A percentile compares a stretch with the other conserved stretches of the same genome.
Evolutionary conservation across 2,113 vertebrate genomes (phyloP).

Genomic region (Rhinopomastus cyanomelas): DNA sequence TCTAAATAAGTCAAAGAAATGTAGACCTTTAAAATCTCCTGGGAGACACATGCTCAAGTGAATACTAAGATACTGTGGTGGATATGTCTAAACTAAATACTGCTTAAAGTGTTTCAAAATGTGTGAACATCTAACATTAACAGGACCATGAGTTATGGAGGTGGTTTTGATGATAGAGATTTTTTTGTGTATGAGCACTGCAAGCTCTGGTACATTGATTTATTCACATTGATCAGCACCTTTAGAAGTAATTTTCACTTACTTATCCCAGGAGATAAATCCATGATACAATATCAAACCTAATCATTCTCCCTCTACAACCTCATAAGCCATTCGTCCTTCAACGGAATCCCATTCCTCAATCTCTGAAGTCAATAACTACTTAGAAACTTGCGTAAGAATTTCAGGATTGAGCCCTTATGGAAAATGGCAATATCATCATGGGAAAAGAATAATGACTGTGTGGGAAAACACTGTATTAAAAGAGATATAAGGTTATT

Average conservation of each 20-base stretch:
- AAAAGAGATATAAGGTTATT: neutral
- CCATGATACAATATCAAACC: neutral
- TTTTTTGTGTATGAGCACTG: neutral
- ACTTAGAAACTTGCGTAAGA: neutral
- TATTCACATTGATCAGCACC: neutral
- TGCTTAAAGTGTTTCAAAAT: neutral
- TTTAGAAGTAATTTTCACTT: slow-evolving; percentile 38
- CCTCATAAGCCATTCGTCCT: neutral
- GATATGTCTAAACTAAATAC: neutral
- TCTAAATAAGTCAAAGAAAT: neutral
- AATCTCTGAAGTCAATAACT: slow-evolving; percentile 2
- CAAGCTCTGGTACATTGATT: neutral
- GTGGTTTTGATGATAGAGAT: neutral
- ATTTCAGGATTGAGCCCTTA: neutral
- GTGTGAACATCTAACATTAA: neutral
- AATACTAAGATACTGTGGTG: neutral
- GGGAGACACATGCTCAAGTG: neutral
- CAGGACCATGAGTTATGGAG: neutral
- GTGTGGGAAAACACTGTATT: neutral
- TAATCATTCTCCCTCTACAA: neutral
- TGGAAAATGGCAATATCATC: neutral
- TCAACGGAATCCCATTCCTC: neutral
- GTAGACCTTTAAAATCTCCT: neutral
- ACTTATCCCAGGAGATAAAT: slow-evolving; percentile 9
- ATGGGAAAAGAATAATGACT: neutral